Conservation (phyloP, 2,113 vertebrate genomes). For the Isurus oxyrinchus region DNA sequence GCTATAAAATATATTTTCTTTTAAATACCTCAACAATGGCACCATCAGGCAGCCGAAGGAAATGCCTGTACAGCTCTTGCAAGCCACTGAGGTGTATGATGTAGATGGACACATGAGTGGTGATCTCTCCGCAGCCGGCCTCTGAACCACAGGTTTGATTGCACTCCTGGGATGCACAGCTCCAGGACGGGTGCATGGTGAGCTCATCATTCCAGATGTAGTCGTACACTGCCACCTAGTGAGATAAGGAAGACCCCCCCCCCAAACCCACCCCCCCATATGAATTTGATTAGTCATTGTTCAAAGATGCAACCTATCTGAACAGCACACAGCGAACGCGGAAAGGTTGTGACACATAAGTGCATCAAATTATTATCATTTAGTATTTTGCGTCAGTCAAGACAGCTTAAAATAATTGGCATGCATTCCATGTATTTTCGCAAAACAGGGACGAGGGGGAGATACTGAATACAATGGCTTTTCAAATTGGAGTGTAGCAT, state of each 20-base stretch:
- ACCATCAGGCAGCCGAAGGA: constrained; percentile 74
- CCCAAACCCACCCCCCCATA: constrained; percentile 42
- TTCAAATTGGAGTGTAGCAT: background rate
- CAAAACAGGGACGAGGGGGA: background rate
- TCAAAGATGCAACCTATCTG: constrained; percentile 53
- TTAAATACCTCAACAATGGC: constrained; percentile 77
- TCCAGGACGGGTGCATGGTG: constrained; percentile 45
- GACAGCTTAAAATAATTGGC: background rate
- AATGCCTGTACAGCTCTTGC: constrained; percentile 70
- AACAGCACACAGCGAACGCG: constrained; percentile 56
- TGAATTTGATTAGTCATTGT: constrained; percentile 59
- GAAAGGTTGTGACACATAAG: constrained; percentile 46
- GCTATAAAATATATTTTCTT: background rate
- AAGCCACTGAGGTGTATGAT: constrained; percentile 69
- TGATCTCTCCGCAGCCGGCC: constrained; percentile 47
- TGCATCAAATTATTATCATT: constrained; percentile 39
- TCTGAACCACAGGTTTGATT: constrained; percentile 38
- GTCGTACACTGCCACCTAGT: constrained; percentile 85
- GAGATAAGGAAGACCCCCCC: constrained; percentile 50
- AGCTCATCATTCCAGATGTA: constrained; percentile 70
- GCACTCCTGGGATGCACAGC: constrained; percentile 48
- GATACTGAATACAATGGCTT: background rate
- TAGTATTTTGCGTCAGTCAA: background rate
- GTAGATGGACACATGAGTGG: constrained; percentile 65
- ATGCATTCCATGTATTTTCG: background rate